Percentiles rank a stretch among this genome's conserved stretches.
Evolutionary conservation across 2,113 vertebrate genomes (phyloP).

Genomic region (Labeo catla): DNA sequence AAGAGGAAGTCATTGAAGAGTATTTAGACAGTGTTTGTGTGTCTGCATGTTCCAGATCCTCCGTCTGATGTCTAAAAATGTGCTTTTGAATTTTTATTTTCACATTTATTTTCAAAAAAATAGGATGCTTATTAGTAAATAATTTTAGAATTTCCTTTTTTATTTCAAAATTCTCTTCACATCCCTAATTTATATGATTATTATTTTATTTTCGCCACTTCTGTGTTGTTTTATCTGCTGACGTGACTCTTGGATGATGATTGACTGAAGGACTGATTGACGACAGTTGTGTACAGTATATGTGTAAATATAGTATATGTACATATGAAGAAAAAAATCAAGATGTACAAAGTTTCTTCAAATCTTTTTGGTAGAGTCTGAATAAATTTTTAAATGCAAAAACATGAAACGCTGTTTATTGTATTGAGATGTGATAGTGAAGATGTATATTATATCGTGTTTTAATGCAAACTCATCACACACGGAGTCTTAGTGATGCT

Average conservation of each 20-base stretch:
- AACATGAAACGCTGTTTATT: constrained; percentile 34
- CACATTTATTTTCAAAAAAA: too few species aligned
- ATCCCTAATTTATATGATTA: constrained; percentile 40
- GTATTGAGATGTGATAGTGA: background rate
- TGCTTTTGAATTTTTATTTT: background rate
- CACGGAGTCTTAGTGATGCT: background rate
- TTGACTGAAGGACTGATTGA: background rate
- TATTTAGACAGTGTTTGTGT: background rate
- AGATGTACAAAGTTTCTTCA: constrained; percentile 68
- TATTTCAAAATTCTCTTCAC: background rate
- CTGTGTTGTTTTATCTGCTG: background rate
- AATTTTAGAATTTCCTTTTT: background rate
- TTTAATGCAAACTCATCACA: background rate
- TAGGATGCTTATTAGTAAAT: background rate
- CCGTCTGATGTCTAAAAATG: background rate
- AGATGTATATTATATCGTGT: background rate
- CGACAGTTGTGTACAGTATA: constrained; percentile 71
- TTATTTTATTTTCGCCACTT: background rate
- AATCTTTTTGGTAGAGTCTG: constrained; percentile 62
- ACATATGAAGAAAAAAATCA: constrained; percentile 58
- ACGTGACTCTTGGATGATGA: background rate
- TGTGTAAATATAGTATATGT: constrained; percentile 78
- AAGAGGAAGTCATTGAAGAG: constrained; percentile 23
- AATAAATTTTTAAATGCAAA: constrained; percentile 73
- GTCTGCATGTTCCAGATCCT: constrained; percentile 58